phyloP scores from a whole-genome alignment of 2,797 vertebrate species.

The Cirrhinus mrigala region DNA sequence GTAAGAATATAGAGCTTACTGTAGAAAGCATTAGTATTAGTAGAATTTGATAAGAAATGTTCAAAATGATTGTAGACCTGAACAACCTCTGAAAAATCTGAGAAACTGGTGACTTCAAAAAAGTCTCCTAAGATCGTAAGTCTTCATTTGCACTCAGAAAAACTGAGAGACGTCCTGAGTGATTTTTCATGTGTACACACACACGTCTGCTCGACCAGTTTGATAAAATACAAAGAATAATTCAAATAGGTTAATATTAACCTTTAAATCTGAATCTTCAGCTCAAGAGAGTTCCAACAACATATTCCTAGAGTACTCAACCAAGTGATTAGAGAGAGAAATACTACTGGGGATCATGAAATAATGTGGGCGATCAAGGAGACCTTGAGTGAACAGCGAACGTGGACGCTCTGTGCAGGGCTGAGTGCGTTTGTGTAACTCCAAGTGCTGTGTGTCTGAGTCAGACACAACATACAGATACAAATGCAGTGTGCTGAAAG shows the following conservation, averaged over 20 bases:
- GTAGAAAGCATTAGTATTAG: neutral
- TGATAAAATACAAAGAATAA: conserved; percentile 7
- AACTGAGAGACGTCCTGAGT: neutral
- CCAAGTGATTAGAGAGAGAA: neutral
- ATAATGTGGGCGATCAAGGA: conserved; percentile 29
- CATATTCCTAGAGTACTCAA: conserved; percentile 3
- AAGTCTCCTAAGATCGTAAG: neutral
- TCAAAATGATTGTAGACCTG: neutral
- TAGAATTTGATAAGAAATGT: neutral
- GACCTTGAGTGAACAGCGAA: conserved; percentile 51
- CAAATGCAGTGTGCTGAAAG: conserved; percentile 2
- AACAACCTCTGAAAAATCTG: neutral
- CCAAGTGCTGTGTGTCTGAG: conserved; percentile 16
- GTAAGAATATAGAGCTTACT: neutral
- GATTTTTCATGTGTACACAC: neutral
- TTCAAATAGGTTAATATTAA: neutral
- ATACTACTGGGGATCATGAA: conserved; percentile 18
- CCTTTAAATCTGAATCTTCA: neutral
- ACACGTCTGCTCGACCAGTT: neutral
- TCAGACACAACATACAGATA: conserved; percentile 35
- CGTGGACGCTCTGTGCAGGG: conserved; percentile 46
- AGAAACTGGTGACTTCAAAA: neutral
- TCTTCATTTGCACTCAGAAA: neutral
- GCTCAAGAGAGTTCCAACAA: neutral
- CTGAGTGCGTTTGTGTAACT: conserved; percentile 32